These are phyloP conservation scores for Gila orcuttii DNA, from an alignment of 2,113 vertebrate genomes.

Conservation along the genomic window DNA sequence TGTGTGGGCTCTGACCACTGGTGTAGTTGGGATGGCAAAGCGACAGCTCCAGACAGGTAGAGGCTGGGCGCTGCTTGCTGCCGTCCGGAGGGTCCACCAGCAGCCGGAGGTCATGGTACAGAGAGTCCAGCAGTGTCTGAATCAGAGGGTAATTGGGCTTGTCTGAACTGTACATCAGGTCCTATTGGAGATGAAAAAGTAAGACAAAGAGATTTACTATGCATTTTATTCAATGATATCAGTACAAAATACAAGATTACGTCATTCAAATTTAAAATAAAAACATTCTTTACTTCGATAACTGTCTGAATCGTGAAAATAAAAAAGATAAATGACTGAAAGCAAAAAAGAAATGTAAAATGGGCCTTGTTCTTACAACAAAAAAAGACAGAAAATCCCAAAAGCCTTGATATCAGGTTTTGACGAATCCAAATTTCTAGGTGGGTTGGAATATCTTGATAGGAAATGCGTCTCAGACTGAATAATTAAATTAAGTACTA, in stretches of 20 bases:
- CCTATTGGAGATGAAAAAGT: conserved; percentile 63
- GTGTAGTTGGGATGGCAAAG: conserved; percentile 80
- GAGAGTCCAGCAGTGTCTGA: conserved; percentile 76
- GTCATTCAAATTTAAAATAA: neutral
- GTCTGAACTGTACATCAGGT: conserved; percentile 77
- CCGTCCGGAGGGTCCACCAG: conserved; percentile 82
- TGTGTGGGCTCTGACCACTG: conserved; percentile 72
- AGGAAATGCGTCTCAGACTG: neutral
- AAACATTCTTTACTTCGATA: neutral
- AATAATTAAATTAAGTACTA: neutral
- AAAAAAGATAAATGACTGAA: neutral
- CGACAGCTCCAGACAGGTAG: conserved; percentile 88
- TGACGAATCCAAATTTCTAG: neutral
- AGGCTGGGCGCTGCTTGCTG: conserved; percentile 79
- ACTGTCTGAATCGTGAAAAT: neutral
- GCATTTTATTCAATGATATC: neutral
- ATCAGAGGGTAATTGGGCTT: conserved; percentile 74
- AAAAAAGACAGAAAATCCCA: neutral
- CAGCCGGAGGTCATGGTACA: conserved; percentile 78
- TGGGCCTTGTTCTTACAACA: neutral
- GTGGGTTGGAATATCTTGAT: neutral
- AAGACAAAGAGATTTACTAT: neutral
- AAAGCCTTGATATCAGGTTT: neutral
- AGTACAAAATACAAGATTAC: neutral
- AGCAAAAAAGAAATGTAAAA: neutral